phyloP scores from a whole-genome alignment of 37 sponge, comb jelly and placozoan genomes.

The Crambe crambe region DNA sequence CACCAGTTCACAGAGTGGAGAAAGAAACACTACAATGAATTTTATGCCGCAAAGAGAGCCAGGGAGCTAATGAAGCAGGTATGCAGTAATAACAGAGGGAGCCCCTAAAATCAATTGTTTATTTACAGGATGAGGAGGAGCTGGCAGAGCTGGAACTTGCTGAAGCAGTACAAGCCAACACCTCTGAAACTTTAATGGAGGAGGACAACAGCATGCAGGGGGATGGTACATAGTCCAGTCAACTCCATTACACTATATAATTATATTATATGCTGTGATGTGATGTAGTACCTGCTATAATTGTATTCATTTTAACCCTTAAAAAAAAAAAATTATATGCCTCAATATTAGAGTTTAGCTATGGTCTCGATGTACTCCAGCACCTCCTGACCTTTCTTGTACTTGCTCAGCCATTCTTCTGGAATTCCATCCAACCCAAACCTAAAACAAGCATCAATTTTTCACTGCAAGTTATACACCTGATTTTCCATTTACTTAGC shows the following conservation, averaged over 20 bases:
- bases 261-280: too few relatives aligned
- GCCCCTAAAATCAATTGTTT: not conserved
- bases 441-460: not conserved
- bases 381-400: slow-evolving; percentile 11
- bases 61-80: slow-evolving; percentile 41
- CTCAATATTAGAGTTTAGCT: not conserved
- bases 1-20: slow-evolving; percentile 72
- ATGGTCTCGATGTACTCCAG: slow-evolving; percentile 28
- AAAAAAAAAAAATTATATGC: too few relatives aligned
- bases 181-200: slow-evolving; percentile 1
- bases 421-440: slow-evolving; percentile 24
- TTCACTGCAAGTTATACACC: too few relatives aligned
- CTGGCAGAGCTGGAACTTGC: slow-evolving; percentile 1
- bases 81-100: not conserved
- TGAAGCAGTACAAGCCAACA: slow-evolving; percentile 1
- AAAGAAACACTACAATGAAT: slow-evolving; percentile 82
- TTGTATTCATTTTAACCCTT: too few relatives aligned
- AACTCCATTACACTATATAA: too few relatives aligned
- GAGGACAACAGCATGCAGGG: too few relatives aligned
- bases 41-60: slow-evolving; percentile 60
- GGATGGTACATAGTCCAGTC: too few relatives aligned
- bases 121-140: slow-evolving; percentile 27
- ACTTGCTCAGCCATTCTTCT: slow-evolving; percentile 57
- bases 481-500: slow-evolving; percentile 41
- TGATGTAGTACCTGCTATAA: too few relatives aligned